Evolutionary conservation across 2,888 invertebrate species (phyloP), one percentile per base, ranked within the genome.

Genomic region (Eupelmus urozonus): DNA sequence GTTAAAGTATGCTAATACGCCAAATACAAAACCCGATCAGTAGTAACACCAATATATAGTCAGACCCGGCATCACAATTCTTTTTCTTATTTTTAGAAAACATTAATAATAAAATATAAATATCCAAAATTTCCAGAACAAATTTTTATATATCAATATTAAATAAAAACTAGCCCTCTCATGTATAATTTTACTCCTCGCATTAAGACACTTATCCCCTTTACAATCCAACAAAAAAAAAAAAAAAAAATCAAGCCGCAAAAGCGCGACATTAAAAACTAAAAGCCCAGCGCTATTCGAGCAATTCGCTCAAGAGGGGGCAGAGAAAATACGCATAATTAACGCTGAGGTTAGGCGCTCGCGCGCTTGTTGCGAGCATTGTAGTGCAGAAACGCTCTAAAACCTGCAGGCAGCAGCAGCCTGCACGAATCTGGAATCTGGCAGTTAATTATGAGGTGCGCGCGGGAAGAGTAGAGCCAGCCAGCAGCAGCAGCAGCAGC

Each of bases 401-500:
- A 63, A 72, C 53, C 40, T 9, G 34, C 9, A 55, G 20, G 23
- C 23, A 55, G n/a, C 57, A 57, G 20, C n/a, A 18, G 65, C 23
- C 3, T 11, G 25, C 13, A 55, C 60, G 65, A 65, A 66, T 75
- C 60, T 40, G 72, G 66, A 74, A 80, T 80, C 70, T 42, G 60
- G 69, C 60, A 80, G 77, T 74, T 74, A 74, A 80, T 80, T 80
- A 77, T 71, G 45, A 57, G 62, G 20, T 40, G 25, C 27, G 0
- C 4, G 51, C 42, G 23, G 27, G 55, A 16, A 9, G 40, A 18
- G 49, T 49, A 49, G 34, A 34, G 34, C 9, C 3, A 34, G 34
- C 3, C 5, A 34, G 34, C 3, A 9, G 34, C 34, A 34, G 9
- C 3, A 34, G 16, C 45, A 9, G 2, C 13, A 7, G 2, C 4